Conservation (phyloP, 2,888 invertebrate genomes). For the Nomada flava region DNA sequence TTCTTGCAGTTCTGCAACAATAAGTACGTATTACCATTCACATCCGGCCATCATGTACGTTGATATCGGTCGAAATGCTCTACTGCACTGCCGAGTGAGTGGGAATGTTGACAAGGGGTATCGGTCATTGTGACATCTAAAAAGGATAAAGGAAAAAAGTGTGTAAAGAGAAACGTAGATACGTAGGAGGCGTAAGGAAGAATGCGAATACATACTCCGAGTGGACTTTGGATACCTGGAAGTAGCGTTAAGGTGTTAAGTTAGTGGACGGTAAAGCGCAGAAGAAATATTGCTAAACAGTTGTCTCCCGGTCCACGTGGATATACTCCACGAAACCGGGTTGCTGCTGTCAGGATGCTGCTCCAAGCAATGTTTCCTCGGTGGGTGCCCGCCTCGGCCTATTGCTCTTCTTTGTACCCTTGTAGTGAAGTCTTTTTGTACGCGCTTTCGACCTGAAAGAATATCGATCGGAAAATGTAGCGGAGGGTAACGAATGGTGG, state of each 20-base stretch:
- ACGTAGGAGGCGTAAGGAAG: neutral
- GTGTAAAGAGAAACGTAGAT: neutral
- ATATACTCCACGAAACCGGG: constrained; percentile 95
- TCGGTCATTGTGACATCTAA: neutral
- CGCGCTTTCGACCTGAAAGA: constrained; percentile 86
- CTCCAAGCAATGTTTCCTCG: constrained; percentile 89
- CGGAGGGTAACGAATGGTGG: neutral
- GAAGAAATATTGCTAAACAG: constrained; percentile 86
- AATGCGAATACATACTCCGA: neutral
- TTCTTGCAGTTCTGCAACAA: neutral
- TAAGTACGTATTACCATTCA: constrained; percentile 1
- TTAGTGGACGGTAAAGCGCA: constrained; percentile 81
- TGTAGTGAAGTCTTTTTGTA: constrained; percentile 85
- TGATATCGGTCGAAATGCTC: neutral
- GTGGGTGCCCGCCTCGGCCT: constrained; percentile 86
- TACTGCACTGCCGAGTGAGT: too few species aligned
- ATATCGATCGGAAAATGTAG: neutral
- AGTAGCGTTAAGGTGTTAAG: constrained; percentile 36
- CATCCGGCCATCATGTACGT: neutral
- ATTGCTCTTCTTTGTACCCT: constrained; percentile 80
- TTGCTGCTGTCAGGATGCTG: constrained; percentile 94
- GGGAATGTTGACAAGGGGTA: neutral
- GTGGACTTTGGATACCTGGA: constrained; percentile 31
- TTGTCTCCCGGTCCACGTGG: constrained; percentile 96
- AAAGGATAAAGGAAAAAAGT: neutral